Percentiles rank a stretch among this genome's conserved stretches.
Evolutionary conservation across 1,140 invertebrate genomes (phyloP).

Genomic region (Panagrolaimus sp.): DNA sequence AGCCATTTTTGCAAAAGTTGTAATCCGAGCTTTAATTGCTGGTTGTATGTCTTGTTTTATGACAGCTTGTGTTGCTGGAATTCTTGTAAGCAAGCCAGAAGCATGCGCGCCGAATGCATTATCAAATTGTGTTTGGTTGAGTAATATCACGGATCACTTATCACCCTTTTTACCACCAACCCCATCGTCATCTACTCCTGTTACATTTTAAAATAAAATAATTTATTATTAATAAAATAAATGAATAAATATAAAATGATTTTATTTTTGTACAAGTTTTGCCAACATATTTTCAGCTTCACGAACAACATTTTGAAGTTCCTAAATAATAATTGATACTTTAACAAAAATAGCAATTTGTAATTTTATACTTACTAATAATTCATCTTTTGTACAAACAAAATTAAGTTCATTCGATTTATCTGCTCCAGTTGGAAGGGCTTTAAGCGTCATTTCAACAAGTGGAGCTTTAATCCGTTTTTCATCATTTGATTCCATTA

Average conservation of each 20-base stretch:
- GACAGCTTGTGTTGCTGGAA: slow-evolving; percentile 48
- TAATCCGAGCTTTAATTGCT: slow-evolving; percentile 40
- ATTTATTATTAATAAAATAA: neutral
- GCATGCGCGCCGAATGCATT: neutral
- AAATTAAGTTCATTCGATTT: slow-evolving; percentile 22
- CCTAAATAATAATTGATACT: neutral
- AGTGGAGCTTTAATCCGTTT: slow-evolving; percentile 24
- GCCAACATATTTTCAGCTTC: slow-evolving; percentile 28
- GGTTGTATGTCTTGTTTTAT: slow-evolving; percentile 48
- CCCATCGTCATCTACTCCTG: slow-evolving; percentile 2
- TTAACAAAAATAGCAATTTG: neutral
- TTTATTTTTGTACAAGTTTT: slow-evolving; percentile 25
- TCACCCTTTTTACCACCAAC: neutral
- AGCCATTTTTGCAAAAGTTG: slow-evolving; percentile 42
- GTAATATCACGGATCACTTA: slow-evolving; percentile 15
- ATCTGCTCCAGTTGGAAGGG: slow-evolving; percentile 17
- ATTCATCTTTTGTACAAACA: slow-evolving; percentile 28
- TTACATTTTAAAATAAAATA: neutral
- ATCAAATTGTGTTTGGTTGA: neutral
- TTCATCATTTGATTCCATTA: slow-evolving; percentile 25
- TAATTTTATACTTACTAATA: slow-evolving; percentile 18
- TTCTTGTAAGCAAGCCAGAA: neutral
- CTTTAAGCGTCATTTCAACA: slow-evolving; percentile 24
- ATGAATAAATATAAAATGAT: slow-evolving; percentile 1
- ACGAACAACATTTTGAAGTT: slow-evolving; percentile 23